A percentile compares a stretch with the other conserved stretches of the same genome.
phyloP scores from a whole-genome alignment of 1,140 invertebrate species.

The Ceratina calcarata region DNA sequence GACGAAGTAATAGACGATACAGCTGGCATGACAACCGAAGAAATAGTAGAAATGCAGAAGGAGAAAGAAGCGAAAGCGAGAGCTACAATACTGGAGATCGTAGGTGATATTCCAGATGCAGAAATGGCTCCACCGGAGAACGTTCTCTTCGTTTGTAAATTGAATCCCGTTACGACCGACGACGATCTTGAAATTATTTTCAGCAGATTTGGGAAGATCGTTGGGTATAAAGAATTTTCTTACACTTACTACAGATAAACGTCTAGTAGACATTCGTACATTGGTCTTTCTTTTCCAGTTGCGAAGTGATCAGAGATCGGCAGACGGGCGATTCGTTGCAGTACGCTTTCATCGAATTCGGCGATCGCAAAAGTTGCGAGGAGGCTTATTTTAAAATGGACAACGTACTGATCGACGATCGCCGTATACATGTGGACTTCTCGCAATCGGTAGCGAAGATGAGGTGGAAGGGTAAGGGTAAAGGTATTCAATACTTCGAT shows the following conservation, averaged over 20 bases:
- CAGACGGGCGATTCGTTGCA: slow-evolving; percentile 97
- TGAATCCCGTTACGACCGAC: slow-evolving; percentile 99
- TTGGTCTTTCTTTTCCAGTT: slow-evolving; percentile 80
- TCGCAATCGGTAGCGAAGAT: slow-evolving; percentile 98
- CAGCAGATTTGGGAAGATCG: slow-evolving; percentile 96
- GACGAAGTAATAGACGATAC: slow-evolving; percentile 98
- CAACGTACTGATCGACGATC: slow-evolving; percentile 99
- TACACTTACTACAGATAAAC: neutral
- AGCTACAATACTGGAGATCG: slow-evolving; percentile 98
- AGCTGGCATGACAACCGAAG: slow-evolving; percentile 89
- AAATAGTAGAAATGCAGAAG: slow-evolving; percentile 93
- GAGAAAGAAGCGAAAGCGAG: slow-evolving; percentile 97
- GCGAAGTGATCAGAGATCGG: slow-evolving; percentile 98
- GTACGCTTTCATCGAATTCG: slow-evolving; percentile 99
- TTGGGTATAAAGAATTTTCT: slow-evolving; percentile 80
- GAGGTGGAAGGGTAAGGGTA: slow-evolving; percentile 92
- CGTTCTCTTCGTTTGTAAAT: slow-evolving; percentile 99
- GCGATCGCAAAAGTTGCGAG: slow-evolving; percentile 96
- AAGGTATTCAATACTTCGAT: slow-evolving; percentile 79
- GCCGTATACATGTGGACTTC: slow-evolving; percentile 99
- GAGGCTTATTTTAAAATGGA: slow-evolving; percentile 99
- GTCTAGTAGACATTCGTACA: neutral
- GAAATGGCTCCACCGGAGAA: slow-evolving; percentile 99
- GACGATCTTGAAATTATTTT: slow-evolving; percentile 99
- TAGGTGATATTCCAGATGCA: slow-evolving; percentile 98